A percentile compares a stretch with the other conserved stretches of the same genome.
Conservation (phyloP, 2,113 vertebrate species). For the Actenoides lindsayi region DNA sequence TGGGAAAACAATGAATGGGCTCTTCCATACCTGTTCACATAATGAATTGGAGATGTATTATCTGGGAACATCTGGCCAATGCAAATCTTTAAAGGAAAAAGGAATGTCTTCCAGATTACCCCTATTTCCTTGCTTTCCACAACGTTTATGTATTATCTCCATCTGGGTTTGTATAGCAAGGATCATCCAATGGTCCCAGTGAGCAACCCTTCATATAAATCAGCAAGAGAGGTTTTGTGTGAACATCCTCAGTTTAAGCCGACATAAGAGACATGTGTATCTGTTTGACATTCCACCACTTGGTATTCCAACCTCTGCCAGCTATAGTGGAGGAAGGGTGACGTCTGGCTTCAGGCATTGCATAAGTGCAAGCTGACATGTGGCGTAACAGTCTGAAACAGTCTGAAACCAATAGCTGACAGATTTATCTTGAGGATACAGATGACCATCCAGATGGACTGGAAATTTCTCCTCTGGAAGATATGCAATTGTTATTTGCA, state of each 20-base stretch:
- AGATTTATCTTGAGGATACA: constrained; percentile 49
- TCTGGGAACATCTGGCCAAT: background rate
- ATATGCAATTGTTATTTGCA: background rate
- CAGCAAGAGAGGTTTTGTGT: background rate
- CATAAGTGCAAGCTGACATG: constrained; percentile 23
- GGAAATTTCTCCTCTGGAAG: constrained; percentile 42
- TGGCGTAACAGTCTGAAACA: constrained; percentile 2
- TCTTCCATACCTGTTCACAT: background rate
- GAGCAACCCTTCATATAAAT: background rate
- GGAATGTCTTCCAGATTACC: background rate
- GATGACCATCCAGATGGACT: constrained; percentile 50
- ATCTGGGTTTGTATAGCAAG: background rate
- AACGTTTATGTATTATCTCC: background rate
- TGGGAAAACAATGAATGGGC: background rate
- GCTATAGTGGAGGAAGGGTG: background rate
- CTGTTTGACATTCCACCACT: constrained; percentile 7
- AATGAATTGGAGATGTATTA: background rate
- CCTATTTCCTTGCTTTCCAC: background rate
- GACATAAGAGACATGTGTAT: background rate
- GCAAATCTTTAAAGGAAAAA: background rate
- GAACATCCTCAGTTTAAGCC: background rate
- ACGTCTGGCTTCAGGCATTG: constrained; percentile 5
- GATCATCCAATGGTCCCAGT: background rate
- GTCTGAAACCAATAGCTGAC: constrained; percentile 39
- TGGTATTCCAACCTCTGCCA: constrained; percentile 40